phyloP scores from a whole-genome alignment of 1,140 invertebrate species.

The Lepidostoma basale region DNA sequence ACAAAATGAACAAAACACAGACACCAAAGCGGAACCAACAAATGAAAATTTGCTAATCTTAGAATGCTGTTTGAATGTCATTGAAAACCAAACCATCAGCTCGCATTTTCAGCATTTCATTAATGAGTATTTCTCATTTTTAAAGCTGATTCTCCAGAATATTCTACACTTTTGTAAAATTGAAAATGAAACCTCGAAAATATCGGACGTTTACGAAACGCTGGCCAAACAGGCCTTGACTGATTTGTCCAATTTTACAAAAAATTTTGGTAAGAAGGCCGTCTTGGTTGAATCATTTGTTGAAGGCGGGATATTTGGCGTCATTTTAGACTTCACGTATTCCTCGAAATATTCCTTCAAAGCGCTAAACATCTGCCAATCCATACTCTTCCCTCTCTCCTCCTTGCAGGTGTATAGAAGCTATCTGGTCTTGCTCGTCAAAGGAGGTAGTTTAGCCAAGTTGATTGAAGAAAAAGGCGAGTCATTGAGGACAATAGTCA shows the following conservation, averaged over 20 bases:
- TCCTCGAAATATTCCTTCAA: slow-evolving; percentile 13
- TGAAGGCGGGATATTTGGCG: slow-evolving; percentile 20
- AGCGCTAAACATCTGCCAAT: slow-evolving; percentile 32
- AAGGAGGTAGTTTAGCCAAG: slow-evolving; percentile 7
- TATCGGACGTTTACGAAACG: not conserved
- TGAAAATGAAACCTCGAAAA: not conserved
- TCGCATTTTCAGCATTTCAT: slow-evolving; percentile 33
- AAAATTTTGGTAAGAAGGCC: slow-evolving; percentile 32
- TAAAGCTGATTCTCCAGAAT: slow-evolving; percentile 18
- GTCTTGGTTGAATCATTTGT: slow-evolving; percentile 29
- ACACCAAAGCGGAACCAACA: not conserved
- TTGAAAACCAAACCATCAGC: slow-evolving; percentile 31
- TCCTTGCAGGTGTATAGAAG: slow-evolving; percentile 22
- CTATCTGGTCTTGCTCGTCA: slow-evolving; percentile 25
- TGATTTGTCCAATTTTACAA: slow-evolving; percentile 26
- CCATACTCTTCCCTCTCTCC: slow-evolving; percentile 26
- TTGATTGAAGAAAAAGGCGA: slow-evolving; percentile 40
- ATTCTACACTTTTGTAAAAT: slow-evolving; percentile 6
- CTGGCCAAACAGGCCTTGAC: slow-evolving; percentile 21
- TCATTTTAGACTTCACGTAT: slow-evolving; percentile 33
- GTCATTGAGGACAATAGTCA: slow-evolving; percentile 28
- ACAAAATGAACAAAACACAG: not conserved
- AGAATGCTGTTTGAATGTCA: slow-evolving; percentile 25
- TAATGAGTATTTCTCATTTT: slow-evolving; percentile 26
- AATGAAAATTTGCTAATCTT: slow-evolving; percentile 22